A percentile compares a stretch with the other conserved stretches of the same genome.
Evolutionary conservation across 2,797 vertebrate species (phyloP).

Genomic region (Odontamblyopus lacepedii): DNA sequence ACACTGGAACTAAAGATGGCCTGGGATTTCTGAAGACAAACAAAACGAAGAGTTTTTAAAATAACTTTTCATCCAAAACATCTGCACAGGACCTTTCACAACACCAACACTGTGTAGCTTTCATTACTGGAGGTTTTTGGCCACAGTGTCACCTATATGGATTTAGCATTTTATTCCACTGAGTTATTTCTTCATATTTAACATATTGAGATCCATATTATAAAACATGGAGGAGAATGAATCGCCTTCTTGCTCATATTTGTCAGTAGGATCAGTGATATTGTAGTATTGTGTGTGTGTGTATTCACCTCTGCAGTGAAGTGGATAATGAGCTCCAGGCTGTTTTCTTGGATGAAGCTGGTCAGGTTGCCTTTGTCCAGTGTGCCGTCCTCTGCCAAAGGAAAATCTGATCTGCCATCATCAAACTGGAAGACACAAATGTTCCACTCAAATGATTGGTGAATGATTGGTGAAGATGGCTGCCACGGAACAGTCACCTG

Average conservation of each 20-base stretch:
- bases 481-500: no score
- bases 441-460: not conserved
- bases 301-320: slow-evolving; percentile 81
- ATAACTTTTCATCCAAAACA: not conserved
- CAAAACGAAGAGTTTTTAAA: not conserved
- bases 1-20: slow-evolving; percentile 85
- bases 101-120: no score
- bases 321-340: slow-evolving; percentile 82
- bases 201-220: no score
- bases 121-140: no score
- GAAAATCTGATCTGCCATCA: slow-evolving; percentile 81
- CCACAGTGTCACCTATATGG: no score
- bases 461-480: no score
- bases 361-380: slow-evolving; percentile 73
- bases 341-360: slow-evolving; percentile 81
- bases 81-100: not conserved
- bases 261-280: no score
- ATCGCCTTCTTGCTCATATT: no score
- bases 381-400: slow-evolving; percentile 63
- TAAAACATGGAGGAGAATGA: no score
- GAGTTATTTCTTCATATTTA: no score
- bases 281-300: not conserved
- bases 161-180: no score
- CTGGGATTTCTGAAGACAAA: slow-evolving; percentile 73
- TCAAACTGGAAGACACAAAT: slow-evolving; percentile 78